phyloP scores from a whole-genome alignment of 92 coral and sea anemone genomes.

The Galaxea fascicularis region DNA sequence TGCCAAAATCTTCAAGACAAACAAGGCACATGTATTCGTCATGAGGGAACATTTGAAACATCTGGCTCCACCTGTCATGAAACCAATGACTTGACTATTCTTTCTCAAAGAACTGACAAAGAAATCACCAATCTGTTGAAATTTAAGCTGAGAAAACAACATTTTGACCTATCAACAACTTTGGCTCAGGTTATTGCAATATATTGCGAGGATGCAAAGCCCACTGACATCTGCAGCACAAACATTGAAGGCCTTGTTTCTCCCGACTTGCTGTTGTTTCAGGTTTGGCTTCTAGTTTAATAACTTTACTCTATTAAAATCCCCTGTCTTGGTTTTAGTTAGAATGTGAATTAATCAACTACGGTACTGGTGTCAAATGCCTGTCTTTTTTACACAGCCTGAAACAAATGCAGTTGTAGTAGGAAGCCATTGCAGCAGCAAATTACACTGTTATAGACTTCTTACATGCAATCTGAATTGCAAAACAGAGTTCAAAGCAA shows the following conservation, averaged over 20 bases:
- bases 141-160: conserved; percentile 12
- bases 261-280: conserved; percentile 43
- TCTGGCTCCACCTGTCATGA: background rate
- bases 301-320: too few species aligned
- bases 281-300: conserved; percentile 19
- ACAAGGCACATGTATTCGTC: background rate
- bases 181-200: conserved; percentile 33
- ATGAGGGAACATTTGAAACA: background rate
- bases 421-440: conserved; percentile 40
- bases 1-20: background rate
- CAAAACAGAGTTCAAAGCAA: conserved; percentile 20
- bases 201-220: conserved; percentile 6
- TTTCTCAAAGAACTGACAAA: background rate
- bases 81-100: background rate
- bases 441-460: conserved; percentile 20
- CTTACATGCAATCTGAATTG: background rate
- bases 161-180: background rate
- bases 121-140: conserved; percentile 17
- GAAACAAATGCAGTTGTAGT: conserved; percentile 29
- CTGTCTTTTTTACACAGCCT: conserved; percentile 2
- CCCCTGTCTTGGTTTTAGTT: too few species aligned
- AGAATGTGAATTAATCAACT: too few species aligned
- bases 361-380: too few species aligned
- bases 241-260: conserved; percentile 28
- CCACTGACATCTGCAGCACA: conserved; percentile 15